Evolutionary conservation across 2,888 invertebrate species (phyloP), one percentile per base, ranked within the genome.

Genomic region (Theristus sp.): DNA sequence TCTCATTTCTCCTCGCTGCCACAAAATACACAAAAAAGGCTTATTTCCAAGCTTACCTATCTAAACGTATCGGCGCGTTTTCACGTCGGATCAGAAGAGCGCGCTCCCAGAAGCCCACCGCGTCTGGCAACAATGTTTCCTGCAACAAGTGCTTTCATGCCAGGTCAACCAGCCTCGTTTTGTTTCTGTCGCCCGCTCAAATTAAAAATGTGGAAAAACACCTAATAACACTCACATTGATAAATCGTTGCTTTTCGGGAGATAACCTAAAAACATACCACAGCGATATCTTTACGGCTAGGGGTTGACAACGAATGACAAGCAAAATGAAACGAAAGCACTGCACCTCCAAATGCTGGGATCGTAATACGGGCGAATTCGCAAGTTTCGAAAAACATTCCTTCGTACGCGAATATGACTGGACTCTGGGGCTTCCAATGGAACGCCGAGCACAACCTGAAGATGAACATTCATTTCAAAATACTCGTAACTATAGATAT

Each of bases 41-140:
- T n/a, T n/a, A n/a, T n/a, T n/a, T n/a, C n/a, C n/a, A 38, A 38
- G 38, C 20, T 20, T 13, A 46, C 49, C 28, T 30, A n/a, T 57
- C 46, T 59, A 68, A 28, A 49, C 65, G 56, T 27, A 67, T 63
- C 1, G 66, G 65, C 22, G 52, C 54, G 25, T 54, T 49, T 17
- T 60, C 38, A n/a, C 62, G 60, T 38, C 66, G 26, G 10, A 68
- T 66, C 58, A 62, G 38, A 53, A 68, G 55, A 1, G 64, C 66
- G 20, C 62, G 61, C 59, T 67, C 66, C 68, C 68, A 68, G 60
- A 64, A 68, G 6, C 67, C 68, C 1, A 63, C 65, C 1, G 68
- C 68, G 28, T 65, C 64, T 0, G 68, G 68, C 1, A 68, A 54
- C 13, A 68, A 60, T 3, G 1, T n/a, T 6, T 58, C n/a, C 46